Evolutionary conservation across 2,113 vertebrate species (phyloP), one percentile per base, ranked within the genome.

Genomic region (Pan paniscus): DNA sequence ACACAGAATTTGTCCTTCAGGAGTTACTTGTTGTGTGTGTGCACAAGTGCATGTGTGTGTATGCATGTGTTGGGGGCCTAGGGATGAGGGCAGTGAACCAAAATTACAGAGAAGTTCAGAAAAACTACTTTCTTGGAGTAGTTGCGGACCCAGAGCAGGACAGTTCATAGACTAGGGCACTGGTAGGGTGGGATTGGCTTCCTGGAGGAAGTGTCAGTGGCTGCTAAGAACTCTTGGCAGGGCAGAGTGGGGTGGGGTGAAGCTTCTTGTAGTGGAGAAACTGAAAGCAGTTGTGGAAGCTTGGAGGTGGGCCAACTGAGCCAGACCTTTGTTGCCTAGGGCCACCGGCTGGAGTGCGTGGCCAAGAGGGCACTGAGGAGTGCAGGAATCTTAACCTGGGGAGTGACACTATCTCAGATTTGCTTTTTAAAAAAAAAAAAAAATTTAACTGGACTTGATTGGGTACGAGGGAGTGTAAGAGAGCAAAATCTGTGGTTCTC

Each of bases 231-330:
- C 91, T 84, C 83, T 73, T 73, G 40, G 57, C 67, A 5, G 35
- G 1, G 12, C 50, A 4, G 64, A 22, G 73, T n/a, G 50, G 92
- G 79, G 90, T 78, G 50, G 89, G 17, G 32, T 76, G 76, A 85
- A 94, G 85, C 35, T 67, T 78, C 91, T 93, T 40, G 32, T 9
- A 46, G 57, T 52, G 84, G 76, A 96, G 96, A 97, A 98, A 98
- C 96, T 80, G 98, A 98, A 98, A 98, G 97, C 76, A 76, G 40
- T 55, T 92, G 12, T 84, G 89, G 52, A 76, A 73, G 38, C 73
- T 72, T 92, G 97, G 95, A 97, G 73, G 55, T 20, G 38, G 48
- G 96, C 92, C 96, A 81, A 7, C 8, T 1, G 12, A 92, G 87
- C 32, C 25, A 0, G n/a, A 0, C 30, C 43, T 35, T 35, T 59